These are phyloP conservation scores for Climacteris rufus DNA, from an alignment of 2,113 vertebrate species.

Conservation along the genomic window DNA sequence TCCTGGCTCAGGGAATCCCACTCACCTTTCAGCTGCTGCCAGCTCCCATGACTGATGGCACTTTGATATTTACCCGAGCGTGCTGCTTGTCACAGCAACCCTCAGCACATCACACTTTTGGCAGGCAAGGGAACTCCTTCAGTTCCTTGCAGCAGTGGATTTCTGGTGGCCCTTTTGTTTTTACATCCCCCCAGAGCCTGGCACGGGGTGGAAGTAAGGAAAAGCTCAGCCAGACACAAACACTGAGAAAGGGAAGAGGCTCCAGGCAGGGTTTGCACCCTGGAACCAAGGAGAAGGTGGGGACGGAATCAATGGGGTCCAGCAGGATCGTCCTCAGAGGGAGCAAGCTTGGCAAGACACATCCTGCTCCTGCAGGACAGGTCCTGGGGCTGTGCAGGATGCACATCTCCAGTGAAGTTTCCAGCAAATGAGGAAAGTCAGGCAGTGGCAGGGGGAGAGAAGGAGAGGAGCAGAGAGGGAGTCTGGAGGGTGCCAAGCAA, in stretches of 20 bases:
- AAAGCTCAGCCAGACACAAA: neutral
- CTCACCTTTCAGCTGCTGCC: neutral
- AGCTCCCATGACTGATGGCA: neutral
- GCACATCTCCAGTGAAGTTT: neutral
- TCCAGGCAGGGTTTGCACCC: neutral
- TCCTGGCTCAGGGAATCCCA: neutral
- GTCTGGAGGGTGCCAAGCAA: neutral
- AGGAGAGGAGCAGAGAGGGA: neutral
- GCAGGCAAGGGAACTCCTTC: neutral
- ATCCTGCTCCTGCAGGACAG: neutral
- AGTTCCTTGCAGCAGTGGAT: neutral
- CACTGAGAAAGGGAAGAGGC: neutral
- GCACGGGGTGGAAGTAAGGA: accelerated
- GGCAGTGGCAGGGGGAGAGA: neutral
- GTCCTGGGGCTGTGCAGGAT: neutral
- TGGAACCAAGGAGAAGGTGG: neutral
- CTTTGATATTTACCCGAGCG: neutral
- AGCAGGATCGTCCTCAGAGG: neutral
- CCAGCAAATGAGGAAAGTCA: neutral
- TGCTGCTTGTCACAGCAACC: neutral
- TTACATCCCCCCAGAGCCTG: neutral
- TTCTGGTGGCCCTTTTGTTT: neutral
- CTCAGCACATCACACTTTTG: neutral
- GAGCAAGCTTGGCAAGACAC: neutral
- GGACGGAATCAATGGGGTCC: neutral